Evolutionary conservation across 1,140 invertebrate genomes (phyloP).

Genomic region (Tetranychus cinnabarinus): DNA sequence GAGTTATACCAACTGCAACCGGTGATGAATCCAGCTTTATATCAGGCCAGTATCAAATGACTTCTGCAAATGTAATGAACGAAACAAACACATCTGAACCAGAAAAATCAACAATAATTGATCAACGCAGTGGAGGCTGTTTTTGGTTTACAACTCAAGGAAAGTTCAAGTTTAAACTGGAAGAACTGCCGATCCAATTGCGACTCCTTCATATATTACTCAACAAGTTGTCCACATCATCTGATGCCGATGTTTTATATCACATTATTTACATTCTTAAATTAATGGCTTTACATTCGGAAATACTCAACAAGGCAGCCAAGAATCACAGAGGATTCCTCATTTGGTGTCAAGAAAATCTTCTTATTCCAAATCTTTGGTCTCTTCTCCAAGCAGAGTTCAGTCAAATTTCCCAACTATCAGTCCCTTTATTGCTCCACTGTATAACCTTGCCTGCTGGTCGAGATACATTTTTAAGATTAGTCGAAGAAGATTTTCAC

Average conservation of each 20-base stretch:
- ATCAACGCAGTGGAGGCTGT: background rate
- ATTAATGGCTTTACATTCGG: slow-evolving; percentile 71
- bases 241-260: slow-evolving; percentile 72
- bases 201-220: slow-evolving; percentile 75
- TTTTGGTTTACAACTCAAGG: slow-evolving; percentile 79
- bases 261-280: slow-evolving; percentile 78
- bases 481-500: slow-evolving; percentile 81
- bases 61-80: too few species aligned
- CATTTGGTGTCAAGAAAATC: slow-evolving; percentile 89
- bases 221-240: slow-evolving; percentile 48
- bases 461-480: slow-evolving; percentile 76
- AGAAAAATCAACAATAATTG: background rate
- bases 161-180: slow-evolving; percentile 65
- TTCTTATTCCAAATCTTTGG: slow-evolving; percentile 86
- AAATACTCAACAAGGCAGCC: slow-evolving; percentile 62
- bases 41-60: too few species aligned
- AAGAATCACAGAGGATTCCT: slow-evolving; percentile 81
- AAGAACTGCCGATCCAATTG: slow-evolving; percentile 70
- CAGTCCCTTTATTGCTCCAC: slow-evolving; percentile 72
- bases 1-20: too few species aligned
- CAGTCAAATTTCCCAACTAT: slow-evolving; percentile 69
- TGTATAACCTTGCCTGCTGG: slow-evolving; percentile 77
- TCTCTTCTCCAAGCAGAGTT: slow-evolving; percentile 69
- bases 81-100: too few species aligned
- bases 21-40: too few species aligned